Evolutionary conservation across 2,797 vertebrate genomes (phyloP).

Genomic region (Melanotaenia trifasciata): DNA sequence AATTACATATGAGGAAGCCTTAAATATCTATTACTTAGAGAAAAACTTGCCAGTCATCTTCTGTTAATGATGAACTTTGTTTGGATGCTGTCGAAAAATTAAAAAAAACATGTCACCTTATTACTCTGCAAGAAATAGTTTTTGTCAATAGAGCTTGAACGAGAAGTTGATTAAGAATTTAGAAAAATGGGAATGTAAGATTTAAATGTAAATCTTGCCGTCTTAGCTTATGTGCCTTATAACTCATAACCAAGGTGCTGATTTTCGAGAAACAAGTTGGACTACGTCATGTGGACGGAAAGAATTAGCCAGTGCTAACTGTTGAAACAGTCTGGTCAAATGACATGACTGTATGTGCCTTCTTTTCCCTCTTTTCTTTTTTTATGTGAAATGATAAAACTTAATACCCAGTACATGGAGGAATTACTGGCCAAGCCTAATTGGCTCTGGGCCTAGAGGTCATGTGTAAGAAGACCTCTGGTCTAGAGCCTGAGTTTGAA

Average conservation of each 20-base stretch:
- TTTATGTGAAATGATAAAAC: no score
- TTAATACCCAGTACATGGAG: background rate
- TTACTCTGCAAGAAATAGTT: background rate
- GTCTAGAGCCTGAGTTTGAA: background rate
- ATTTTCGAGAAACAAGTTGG: no score
- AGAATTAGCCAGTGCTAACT: background rate
- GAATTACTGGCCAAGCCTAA: background rate
- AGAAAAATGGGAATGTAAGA: background rate
- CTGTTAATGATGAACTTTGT: conserved; percentile 70
- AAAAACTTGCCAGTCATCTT: conserved; percentile 60
- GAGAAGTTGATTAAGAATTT: background rate
- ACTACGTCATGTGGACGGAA: background rate
- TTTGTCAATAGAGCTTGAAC: background rate
- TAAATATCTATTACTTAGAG: conserved; percentile 62
- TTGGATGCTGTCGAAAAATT: conserved; percentile 61
- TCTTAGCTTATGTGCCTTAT: no score
- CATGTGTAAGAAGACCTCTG: background rate
- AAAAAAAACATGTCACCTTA: background rate
- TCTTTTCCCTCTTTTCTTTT: no score
- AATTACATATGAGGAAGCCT: background rate
- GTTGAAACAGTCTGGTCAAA: background rate
- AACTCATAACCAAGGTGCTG: no score
- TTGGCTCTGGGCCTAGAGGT: background rate
- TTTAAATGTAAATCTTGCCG: no score
- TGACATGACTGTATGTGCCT: background rate